Evolutionary conservation across 1,140 invertebrate genomes (phyloP).

Genomic region (Cyclargus thomasi): DNA sequence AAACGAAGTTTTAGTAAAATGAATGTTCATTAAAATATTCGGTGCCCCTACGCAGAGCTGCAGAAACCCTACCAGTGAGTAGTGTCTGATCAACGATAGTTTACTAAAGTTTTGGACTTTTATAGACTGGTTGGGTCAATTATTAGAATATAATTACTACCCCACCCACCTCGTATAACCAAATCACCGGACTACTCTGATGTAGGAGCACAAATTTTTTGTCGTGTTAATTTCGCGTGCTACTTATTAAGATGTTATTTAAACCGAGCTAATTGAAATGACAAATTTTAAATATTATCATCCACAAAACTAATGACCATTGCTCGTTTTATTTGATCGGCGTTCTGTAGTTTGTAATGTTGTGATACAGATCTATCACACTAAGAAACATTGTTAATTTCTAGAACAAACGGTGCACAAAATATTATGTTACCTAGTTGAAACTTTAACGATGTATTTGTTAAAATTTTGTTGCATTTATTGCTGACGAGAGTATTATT

Average conservation of each 20-base stretch:
- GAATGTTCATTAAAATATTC: constrained; percentile 3
- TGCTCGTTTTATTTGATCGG: neutral
- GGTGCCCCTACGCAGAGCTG: constrained; percentile 3
- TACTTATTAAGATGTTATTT: neutral
- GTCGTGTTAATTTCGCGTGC: neutral
- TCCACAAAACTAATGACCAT: neutral
- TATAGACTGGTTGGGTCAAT: constrained; percentile 15
- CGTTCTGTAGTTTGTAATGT: neutral
- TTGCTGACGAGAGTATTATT: constrained; percentile 13
- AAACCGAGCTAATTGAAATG: neutral
- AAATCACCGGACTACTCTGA: constrained; percentile 3
- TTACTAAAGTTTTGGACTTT: constrained; percentile 6
- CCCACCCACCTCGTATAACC: neutral
- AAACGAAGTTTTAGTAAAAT: neutral
- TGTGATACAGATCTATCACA: neutral
- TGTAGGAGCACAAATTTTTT: neutral
- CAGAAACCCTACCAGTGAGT: constrained; percentile 6
- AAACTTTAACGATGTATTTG: constrained; percentile 23
- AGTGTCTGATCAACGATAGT: neutral
- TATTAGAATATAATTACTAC: neutral
- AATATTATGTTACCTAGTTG: constrained; percentile 25
- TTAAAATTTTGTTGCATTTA: constrained; percentile 58
- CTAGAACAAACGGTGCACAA: constrained; percentile 44
- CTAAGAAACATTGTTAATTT: constrained; percentile 4
- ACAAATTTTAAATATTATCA: neutral